phyloP scores from a whole-genome alignment of 2,797 vertebrate genomes.

The Psittacula derbiana region DNA sequence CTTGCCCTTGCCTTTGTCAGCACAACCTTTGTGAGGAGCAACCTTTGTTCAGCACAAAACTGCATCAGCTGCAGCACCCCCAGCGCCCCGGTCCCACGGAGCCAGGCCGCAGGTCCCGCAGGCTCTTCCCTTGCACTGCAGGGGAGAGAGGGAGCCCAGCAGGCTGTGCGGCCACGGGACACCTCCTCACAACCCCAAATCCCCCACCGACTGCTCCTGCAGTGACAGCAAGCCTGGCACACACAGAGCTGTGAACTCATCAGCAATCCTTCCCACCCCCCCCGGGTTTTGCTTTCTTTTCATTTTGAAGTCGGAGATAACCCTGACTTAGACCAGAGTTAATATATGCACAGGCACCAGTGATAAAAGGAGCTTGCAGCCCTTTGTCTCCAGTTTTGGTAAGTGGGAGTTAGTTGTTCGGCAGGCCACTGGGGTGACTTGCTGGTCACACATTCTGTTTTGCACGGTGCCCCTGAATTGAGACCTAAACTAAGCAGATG shows the following conservation, averaged over 20 bases:
- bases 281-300: not conserved
- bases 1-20: not conserved
- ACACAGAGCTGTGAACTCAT: not conserved
- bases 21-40: not conserved
- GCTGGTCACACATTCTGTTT: not conserved
- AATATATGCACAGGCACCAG: not conserved
- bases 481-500: not conserved
- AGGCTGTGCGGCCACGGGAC: fast-evolving
- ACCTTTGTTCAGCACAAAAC: not conserved
- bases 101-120: not conserved
- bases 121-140: not conserved
- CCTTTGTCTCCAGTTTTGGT: not conserved
- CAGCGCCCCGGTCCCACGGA: fast-evolving
- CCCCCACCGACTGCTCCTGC: not conserved
- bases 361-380: not conserved
- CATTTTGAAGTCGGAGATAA: not conserved
- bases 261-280: not conserved
- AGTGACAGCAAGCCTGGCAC: not conserved
- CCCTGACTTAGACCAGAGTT: not conserved
- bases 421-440: not conserved
- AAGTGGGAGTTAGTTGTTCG: not conserved
- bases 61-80: fast-evolving
- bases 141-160: fast-evolving
- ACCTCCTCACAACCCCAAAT: not conserved
- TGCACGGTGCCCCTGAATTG: fast-evolving